Evolutionary conservation across 1,140 invertebrate genomes (phyloP).

Genomic region (Diuraphis noxia): DNA sequence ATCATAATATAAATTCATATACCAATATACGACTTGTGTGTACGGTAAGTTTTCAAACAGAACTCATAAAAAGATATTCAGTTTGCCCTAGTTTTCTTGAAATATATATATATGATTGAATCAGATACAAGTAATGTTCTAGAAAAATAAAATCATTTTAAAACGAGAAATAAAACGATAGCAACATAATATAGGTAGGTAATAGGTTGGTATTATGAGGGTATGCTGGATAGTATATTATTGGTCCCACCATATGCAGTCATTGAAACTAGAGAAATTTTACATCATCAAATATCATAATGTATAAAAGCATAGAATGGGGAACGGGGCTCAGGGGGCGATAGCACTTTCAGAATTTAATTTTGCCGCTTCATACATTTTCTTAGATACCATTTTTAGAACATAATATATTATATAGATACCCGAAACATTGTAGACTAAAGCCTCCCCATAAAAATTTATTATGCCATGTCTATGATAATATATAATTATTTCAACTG

Average conservation of each 20-base stretch:
- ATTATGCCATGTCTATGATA: too few species aligned
- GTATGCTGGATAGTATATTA: neutral
- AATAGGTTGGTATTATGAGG: neutral
- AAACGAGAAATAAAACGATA: neutral
- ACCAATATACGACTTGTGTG: neutral
- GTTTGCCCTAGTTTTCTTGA: neutral
- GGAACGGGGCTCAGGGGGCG: too few species aligned
- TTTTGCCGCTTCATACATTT: too few species aligned
- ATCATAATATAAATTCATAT: slow-evolving; percentile 9
- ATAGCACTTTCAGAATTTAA: too few species aligned
- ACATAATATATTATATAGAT: too few species aligned
- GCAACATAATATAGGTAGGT: neutral
- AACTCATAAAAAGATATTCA: slow-evolving; percentile 5
- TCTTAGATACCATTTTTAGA: too few species aligned
- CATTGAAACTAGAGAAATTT: neutral
- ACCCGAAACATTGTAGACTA: too few species aligned
- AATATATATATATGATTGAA: neutral
- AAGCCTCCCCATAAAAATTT: too few species aligned
- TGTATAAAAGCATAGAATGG: too few species aligned
- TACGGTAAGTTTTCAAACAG: neutral
- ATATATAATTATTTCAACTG: neutral
- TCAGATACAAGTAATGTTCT: neutral
- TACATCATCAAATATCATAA: too few species aligned
- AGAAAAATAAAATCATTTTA: neutral
- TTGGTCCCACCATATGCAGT: neutral